Base-by-base conservation (phyloP, 92 coral and sea anemone genomes). In the Epizoanthus scotinus region DNA sequence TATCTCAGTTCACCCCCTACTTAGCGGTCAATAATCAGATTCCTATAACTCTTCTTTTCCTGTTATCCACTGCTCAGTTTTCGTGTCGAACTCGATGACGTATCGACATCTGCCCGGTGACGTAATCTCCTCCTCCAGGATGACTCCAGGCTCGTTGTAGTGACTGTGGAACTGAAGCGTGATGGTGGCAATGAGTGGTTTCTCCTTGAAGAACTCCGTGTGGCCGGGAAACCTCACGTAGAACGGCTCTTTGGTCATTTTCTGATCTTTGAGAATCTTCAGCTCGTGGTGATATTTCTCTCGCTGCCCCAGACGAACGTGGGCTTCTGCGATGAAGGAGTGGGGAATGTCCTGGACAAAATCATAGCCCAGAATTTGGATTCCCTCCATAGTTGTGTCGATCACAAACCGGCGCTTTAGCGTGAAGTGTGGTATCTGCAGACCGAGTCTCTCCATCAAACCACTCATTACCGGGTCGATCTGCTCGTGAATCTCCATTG, bases 311-410 rank as follows among this genome's bases (percentile, higher is more conserved):
- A 88, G 21, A n/a, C 58, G 67, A 57, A 91, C 82, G 21, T 84
- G 86, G 13, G 84, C 87, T 27, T 88, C 87, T 64, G 70, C 83
- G 78, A 91, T 78, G 81, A 82, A 77, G 9, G 94, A 88, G 58
- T 91, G 83, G 3, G 94, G 92, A 5, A 91, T 91, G 52, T 91
- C 90, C 42, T 86, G 81, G 27, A 78, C 78, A 27, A 91, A 55
- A 56, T 91, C 92, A 52, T 88, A 89, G 29, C 94, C 92, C 38
- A 88, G 92, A n/a, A 91, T 75, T 3, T 84, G 60, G 13, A 91
- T 28, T n/a, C 78, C 84, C 5, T 83, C 83, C 28, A 42, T 80
- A 19, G 90, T 82, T 28, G 79, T 74, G 36, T 88, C 92, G 58
- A 91, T 57, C 13, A 87, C 84, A 83, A 91, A 87, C 64, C 94